Evolutionary conservation across 2,113 vertebrate genomes (phyloP).

Genomic region (Porphyrio hochstetteri): DNA sequence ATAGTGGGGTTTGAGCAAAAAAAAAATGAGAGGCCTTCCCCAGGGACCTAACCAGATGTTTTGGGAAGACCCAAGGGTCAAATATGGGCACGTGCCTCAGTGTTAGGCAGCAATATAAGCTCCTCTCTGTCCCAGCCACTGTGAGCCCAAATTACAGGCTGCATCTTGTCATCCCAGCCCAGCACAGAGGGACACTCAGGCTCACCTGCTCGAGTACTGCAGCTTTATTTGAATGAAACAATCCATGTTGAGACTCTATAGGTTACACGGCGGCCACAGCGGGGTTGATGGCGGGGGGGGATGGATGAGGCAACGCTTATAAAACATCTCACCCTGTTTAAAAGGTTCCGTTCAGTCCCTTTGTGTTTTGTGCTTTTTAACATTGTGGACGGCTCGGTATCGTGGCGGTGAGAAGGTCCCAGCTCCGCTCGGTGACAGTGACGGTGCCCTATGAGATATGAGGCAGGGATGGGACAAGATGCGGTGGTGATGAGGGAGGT

Average conservation of each 20-base stretch:
- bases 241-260: conserved; percentile 46
- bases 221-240: conserved; percentile 73
- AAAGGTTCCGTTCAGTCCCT: conserved; percentile 56
- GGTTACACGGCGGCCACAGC: neutral
- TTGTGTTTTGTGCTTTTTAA: conserved; percentile 71
- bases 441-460: neutral
- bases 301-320: conserved; percentile 1
- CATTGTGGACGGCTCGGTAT: neutral
- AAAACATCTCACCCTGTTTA: conserved; percentile 67
- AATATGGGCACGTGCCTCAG: neutral
- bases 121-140: neutral
- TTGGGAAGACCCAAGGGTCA: neutral
- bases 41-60: neutral
- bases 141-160: neutral
- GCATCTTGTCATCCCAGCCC: neutral
- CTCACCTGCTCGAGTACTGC: conserved; percentile 52
- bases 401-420: neutral
- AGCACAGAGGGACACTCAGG: conserved; percentile 25
- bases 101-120: neutral
- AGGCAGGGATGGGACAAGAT: neutral
- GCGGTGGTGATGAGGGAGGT: neutral
- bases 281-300: neutral
- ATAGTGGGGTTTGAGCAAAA: neutral
- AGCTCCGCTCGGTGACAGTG: neutral
- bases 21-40: neutral